Base-by-base conservation (phyloP, 2,888 invertebrate genomes). In the Odontothrips loti region DNA sequence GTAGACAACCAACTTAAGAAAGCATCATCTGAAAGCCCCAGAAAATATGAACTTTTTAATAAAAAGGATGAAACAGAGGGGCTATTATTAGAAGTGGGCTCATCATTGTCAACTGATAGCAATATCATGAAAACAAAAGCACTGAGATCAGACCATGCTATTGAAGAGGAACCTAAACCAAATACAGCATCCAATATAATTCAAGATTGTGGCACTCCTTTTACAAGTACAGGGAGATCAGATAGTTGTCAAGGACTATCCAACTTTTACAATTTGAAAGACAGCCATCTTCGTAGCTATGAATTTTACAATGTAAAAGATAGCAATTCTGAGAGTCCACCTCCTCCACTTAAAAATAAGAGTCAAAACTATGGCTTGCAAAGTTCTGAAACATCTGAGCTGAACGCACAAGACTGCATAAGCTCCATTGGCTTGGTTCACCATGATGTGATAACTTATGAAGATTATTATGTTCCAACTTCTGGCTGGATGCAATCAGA, bases 351-450 rank as follows among this genome's bases (percentile, higher is more conserved):
- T 23, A 75, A 27, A 27, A 75, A 23, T 23, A 75, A 12, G 8
- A 23, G 27, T 23, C 68, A n/a, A 23, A 11, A 3, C 11, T 68
- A 11, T 75, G 68, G 23, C 23, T 12, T 75, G 68, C 68, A 75
- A 12, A 75, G 68, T 27, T 75, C 68, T 11, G 68, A 27, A 75
- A 9, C 68, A 75, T 75, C 68, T 11, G 68, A 75, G 12, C 10
- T 75, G 12, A 75, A 75, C 27, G 68, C 9, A 8, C 1, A 27
- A 27, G 1, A 85, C 87, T 58, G 87, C n/a, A 79, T 6, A 15
- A 79, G 47, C 27, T 11, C n/a, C 15, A 87, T 1, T 87, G 87
- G 2, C 88, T 87, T 84, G 88, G 88, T 0, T 87, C 87, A 8
- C 85, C 86, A 20, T 84, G 85, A 0, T 88, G 87, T 81, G 87